Conservation (phyloP, 2,797 vertebrate species). For the Ctenosaura bakeri region DNA sequence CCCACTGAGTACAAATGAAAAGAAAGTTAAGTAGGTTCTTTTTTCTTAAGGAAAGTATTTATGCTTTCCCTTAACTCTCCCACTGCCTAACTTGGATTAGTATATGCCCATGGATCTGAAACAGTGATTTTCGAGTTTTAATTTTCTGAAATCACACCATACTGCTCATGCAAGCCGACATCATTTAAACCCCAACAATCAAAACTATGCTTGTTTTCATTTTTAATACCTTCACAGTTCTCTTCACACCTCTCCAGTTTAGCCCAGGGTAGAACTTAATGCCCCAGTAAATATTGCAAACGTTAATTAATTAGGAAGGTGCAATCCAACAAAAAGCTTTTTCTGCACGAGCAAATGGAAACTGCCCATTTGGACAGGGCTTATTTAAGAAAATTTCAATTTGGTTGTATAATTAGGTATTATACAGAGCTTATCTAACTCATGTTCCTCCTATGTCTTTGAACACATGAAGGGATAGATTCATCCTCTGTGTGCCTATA, state of each 20-base stretch:
- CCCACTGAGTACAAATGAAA: not conserved
- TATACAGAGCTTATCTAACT: not conserved
- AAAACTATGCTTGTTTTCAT: not conserved
- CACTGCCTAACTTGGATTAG: too few species aligned
- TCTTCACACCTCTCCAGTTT: slow-evolving; percentile 10
- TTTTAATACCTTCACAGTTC: not conserved
- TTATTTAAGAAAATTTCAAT: not conserved
- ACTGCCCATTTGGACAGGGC: not conserved
- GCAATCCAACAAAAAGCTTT: not conserved
- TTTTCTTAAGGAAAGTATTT: not conserved
- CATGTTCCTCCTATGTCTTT: not conserved
- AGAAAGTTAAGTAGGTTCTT: not conserved
- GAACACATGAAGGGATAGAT: not conserved
- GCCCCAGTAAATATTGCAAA: not conserved
- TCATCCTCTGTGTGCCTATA: not conserved
- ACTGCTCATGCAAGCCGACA: not conserved
- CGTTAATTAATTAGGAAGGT: not conserved
- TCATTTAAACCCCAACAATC: not conserved
- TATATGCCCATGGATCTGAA: not conserved
- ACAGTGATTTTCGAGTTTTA: not conserved
- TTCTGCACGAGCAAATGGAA: not conserved
- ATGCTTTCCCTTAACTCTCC: not conserved
- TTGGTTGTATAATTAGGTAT: not conserved
- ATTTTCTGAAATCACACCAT: not conserved
- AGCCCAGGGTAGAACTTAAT: slow-evolving; percentile 31